phyloP scores from a whole-genome alignment of 2,888 invertebrate species.

The Linnaemya vulpina region DNA sequence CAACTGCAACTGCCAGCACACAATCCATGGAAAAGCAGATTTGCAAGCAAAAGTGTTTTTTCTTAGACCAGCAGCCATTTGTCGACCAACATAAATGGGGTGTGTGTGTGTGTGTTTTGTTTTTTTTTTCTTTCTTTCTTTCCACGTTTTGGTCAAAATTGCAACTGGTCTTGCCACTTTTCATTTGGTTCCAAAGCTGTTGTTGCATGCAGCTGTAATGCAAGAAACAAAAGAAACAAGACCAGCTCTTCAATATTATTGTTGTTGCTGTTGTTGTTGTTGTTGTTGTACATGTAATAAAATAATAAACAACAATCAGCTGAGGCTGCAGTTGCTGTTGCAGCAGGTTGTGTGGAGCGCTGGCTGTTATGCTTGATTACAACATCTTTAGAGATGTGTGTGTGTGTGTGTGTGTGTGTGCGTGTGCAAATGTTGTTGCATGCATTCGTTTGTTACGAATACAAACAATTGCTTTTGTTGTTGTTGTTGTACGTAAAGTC shows the following conservation, averaged over 20 bases:
- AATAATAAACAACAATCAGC: conserved; percentile 49
- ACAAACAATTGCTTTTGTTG: conserved; percentile 3
- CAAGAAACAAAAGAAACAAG: background rate
- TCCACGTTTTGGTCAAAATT: conserved; percentile 42
- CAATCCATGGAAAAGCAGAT: conserved; percentile 1
- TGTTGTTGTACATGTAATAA: conserved; percentile 20
- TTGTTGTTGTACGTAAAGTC: conserved; percentile 3
- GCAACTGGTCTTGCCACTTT: conserved; percentile 68
- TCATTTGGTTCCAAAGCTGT: conserved; percentile 45
- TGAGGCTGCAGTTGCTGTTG: conserved; percentile 14
- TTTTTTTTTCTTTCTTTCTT: background rate
- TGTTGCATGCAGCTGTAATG: conserved; percentile 38
- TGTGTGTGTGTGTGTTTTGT: conserved; percentile 4
- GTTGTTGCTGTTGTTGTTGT: conserved; percentile 3
- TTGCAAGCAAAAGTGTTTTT: conserved; percentile 53
- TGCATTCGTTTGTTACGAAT: conserved; percentile 9
- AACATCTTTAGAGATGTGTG: conserved; percentile 35
- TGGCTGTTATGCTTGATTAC: conserved; percentile 48
- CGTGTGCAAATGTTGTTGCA: conserved; percentile 9
- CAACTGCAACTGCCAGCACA: background rate
- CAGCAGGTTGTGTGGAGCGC: background rate
- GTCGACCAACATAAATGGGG: conserved; percentile 22
- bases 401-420: background rate
- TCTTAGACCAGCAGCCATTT: conserved; percentile 16
- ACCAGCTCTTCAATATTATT: conserved; percentile 3